A percentile compares a stretch with the other conserved stretches of the same genome.
These are phyloP conservation scores for Eudyptes chrysolophus DNA, from an alignment of 2,113 vertebrate genomes.

Conservation along the genomic window DNA sequence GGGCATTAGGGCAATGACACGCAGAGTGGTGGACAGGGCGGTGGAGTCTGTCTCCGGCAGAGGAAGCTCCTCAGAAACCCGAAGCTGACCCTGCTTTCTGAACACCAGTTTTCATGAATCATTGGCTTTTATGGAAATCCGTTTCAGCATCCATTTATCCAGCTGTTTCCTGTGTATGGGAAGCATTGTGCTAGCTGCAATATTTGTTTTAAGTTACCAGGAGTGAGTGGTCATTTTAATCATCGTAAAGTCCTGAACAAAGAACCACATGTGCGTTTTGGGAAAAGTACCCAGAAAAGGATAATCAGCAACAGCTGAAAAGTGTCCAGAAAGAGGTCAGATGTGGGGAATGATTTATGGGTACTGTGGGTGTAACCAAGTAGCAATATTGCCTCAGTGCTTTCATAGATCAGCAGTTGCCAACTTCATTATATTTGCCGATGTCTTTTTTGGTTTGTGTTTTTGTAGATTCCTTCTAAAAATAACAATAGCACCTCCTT, in stretches of 20 bases:
- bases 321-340: neutral
- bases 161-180: neutral
- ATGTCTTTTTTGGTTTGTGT: neutral
- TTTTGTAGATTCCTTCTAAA: neutral
- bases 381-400: neutral
- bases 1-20: rapidly evolving
- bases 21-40: rapidly evolving
- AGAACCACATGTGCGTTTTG: neutral
- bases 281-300: neutral
- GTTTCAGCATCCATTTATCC: neutral
- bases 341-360: neutral
- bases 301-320: neutral
- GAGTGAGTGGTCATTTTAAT: neutral
- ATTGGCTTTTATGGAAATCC: neutral
- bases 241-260: neutral
- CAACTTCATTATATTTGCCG: neutral
- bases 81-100: neutral
- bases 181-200: neutral
- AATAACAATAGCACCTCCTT: neutral
- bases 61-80: neutral
- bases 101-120: neutral
- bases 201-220: neutral
- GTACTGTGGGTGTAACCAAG: neutral
- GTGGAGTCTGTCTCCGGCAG: rapidly evolving
- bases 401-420: neutral